Percentiles rank a stretch among this genome's conserved stretches.
Evolutionary conservation across 35 echinoderm and acorn worm species (phyloP).

Genomic region (Lytechinus pictus): DNA sequence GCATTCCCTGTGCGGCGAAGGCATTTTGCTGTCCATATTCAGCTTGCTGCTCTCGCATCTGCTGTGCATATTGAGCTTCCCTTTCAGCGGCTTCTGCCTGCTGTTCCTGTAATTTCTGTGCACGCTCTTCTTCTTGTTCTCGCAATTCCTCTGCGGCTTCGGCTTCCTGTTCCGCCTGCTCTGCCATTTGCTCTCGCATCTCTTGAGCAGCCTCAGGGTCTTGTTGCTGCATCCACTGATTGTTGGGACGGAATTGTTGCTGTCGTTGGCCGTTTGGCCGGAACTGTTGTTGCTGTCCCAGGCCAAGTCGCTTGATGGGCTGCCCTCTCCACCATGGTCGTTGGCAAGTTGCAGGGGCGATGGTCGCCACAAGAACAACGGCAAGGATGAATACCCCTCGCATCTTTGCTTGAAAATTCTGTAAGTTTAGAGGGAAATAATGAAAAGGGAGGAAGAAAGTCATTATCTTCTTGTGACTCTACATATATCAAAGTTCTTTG

Average conservation of each 20-base stretch:
- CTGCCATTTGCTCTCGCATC: neutral
- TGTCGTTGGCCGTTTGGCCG: neutral
- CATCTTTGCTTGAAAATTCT: neutral
- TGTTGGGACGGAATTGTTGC: neutral
- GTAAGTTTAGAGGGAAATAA: neutral
- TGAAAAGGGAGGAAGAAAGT: neutral
- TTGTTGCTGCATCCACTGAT: neutral
- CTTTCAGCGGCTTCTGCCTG: neutral
- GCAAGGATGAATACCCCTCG: neutral
- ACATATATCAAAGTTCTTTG: too few species aligned
- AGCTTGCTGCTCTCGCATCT: neutral
- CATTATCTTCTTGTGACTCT: neutral
- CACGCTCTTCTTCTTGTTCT: neutral
- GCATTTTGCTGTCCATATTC: neutral
- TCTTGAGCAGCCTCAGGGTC: neutral
- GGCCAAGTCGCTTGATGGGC: neutral
- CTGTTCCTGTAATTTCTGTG: neutral
- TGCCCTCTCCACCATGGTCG: slow-evolving; percentile 10
- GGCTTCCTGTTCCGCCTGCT: neutral
- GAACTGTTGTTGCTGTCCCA: neutral
- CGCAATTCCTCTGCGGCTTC: neutral
- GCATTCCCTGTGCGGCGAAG: neutral
- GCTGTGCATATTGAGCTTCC: neutral
- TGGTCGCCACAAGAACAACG: neutral
- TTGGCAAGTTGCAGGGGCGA: neutral